Evolutionary conservation across 1,140 invertebrate species (phyloP).

Genomic region (Bombus soroeensis): DNA sequence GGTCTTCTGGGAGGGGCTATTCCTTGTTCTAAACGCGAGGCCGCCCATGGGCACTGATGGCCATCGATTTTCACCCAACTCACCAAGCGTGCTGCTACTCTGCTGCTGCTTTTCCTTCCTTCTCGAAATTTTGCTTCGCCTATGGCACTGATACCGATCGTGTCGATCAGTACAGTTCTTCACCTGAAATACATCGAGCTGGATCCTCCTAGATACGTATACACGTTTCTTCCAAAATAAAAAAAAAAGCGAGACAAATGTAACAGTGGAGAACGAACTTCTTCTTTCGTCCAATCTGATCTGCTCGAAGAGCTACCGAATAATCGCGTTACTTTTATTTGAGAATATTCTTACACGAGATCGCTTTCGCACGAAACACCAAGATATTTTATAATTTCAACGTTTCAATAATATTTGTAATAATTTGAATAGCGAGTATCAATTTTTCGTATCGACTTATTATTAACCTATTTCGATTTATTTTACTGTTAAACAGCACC

Average conservation of each 20-base stretch:
- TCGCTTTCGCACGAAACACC: too few species aligned
- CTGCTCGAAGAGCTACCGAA: neutral
- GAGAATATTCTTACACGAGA: neutral
- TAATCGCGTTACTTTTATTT: neutral
- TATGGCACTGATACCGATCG: slow-evolving; percentile 44
- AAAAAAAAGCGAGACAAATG: too few species aligned
- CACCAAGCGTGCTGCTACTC: slow-evolving; percentile 63
- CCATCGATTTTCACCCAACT: slow-evolving; percentile 81
- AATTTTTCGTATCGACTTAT: neutral
- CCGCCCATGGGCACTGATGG: slow-evolving; percentile 92
- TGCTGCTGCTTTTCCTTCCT: slow-evolving; percentile 54
- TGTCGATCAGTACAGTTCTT: slow-evolving; percentile 35
- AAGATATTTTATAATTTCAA: neutral
- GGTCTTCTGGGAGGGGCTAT: slow-evolving; percentile 97
- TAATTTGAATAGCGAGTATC: neutral
- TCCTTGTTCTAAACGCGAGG: slow-evolving; percentile 96
- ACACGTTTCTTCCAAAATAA: neutral
- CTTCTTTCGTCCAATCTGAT: neutral
- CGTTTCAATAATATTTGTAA: neutral
- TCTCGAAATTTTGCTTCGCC: slow-evolving; percentile 12
- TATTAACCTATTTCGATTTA: neutral
- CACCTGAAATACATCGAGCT: slow-evolving; percentile 48
- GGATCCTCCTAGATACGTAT: neutral
- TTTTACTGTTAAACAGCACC: neutral
- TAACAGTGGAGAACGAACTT: neutral